Evolutionary conservation across 2,888 invertebrate species (phyloP).

Genomic region (Leptinotarsa tumamoca): DNA sequence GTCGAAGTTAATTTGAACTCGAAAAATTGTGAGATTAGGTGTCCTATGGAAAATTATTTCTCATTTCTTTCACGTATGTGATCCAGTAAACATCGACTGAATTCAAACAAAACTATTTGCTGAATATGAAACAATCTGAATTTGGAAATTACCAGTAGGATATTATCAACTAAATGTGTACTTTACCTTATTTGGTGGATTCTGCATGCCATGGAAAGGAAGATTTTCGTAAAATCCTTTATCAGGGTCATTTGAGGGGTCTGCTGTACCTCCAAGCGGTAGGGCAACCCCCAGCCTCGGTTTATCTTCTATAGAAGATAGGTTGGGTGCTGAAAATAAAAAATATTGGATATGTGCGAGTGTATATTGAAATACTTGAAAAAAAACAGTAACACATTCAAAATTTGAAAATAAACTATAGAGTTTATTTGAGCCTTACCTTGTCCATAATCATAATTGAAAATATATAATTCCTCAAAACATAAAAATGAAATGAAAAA

Average conservation of each 20-base stretch:
- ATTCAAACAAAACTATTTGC: background rate
- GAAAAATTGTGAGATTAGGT: background rate
- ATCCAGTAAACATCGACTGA: background rate
- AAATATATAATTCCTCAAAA: no score
- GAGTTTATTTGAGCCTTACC: no score
- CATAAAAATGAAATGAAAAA: no score
- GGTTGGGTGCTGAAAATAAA: constrained; percentile 66
- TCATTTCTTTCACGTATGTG: no score
- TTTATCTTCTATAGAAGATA: constrained; percentile 69
- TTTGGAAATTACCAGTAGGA: background rate
- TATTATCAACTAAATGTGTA: background rate
- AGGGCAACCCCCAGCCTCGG: constrained; percentile 66
- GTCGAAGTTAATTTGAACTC: background rate
- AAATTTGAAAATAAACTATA: no score
- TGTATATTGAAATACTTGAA: no score
- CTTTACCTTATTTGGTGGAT: constrained; percentile 92
- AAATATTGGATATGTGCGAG: no score
- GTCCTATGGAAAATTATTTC: no score
- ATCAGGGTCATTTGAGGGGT: constrained; percentile 82
- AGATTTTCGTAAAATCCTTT: constrained; percentile 94
- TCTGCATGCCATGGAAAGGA: constrained; percentile 94
- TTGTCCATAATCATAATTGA: no score
- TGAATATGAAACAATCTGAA: background rate
- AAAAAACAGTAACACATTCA: no score
- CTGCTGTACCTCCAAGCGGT: constrained; percentile 66